Base-by-base conservation (phyloP, 1,140 invertebrate genomes). In the Drosophila tropicalis region DNA sequence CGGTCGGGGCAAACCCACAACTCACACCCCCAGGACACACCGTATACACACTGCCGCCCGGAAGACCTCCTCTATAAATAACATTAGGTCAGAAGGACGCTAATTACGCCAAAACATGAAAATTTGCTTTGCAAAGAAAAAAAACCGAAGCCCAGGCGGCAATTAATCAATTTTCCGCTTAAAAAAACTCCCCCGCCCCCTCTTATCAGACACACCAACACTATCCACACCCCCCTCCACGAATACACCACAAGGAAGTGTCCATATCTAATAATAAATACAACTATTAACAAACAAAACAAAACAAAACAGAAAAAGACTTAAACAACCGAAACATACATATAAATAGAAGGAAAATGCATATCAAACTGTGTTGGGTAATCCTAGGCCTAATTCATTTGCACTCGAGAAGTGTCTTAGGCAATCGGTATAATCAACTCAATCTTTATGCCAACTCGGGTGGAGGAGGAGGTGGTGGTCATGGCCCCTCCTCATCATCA, bases 121-220 rank as follows among this genome's bases (percentile, higher is more conserved):
- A 89, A 89, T 90, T 82, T 51, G 44, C 44, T 87, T 89, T 57
- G 78, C 73, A 72, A 83, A 51, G 44, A 51, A 22, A 51, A 51
- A 51, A 75, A 80, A 85, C 44, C 66, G 44, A 62, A 76, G 56
- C 65, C 55, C 72, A 72, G 63, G 72, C 62, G 64, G 76, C 85
- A 89, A 87, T 87, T 87, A 87, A 87, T 87, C 84, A 87, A 87
- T 87, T 87, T 87, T 87, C 84, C 84, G 84, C 85, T 78, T 87
- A 79, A 87, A 29, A 79, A 87, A 29, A 29, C 29, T 80, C 79
- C 78, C 29, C n/a, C n/a, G 5, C 19, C 17, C 44, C 17, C 0
- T 29, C 25, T 29, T 29, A 2, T 4, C 25, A 29, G 5, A 29
- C 25, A 29, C 17, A 7, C 7, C 9, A 51, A 62, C 3, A 51